A percentile compares a stretch with the other conserved stretches of the same genome.
phyloP scores from a whole-genome alignment of 2,113 vertebrate species.

The Nothoprocta pentlandii region DNA sequence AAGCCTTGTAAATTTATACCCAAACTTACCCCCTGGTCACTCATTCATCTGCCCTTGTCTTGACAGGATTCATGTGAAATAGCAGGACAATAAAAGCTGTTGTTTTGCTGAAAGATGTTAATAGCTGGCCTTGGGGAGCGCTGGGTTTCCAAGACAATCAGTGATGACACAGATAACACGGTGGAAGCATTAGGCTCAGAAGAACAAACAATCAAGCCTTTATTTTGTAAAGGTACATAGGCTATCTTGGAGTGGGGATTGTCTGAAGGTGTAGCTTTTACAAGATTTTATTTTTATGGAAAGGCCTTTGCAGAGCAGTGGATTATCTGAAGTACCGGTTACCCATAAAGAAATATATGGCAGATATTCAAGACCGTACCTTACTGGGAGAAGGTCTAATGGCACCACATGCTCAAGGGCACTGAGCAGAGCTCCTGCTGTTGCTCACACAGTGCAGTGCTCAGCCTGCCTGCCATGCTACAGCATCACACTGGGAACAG shows the following conservation, averaged over 20 bases:
- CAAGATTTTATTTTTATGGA: neutral
- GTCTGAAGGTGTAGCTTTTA: neutral
- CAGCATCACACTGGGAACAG: neutral
- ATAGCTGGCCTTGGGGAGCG: conserved; percentile 56
- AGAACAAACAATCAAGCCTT: conserved; percentile 4
- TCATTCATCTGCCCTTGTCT: conserved; percentile 34
- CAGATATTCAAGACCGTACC: neutral
- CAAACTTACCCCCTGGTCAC: conserved; percentile 64
- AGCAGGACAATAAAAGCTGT: conserved; percentile 57
- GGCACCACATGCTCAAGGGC: neutral
- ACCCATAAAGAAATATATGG: neutral
- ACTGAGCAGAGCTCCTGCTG: neutral
- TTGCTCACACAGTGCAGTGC: neutral
- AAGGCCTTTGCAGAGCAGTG: neutral
- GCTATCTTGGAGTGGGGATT: neutral
- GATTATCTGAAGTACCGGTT: neutral
- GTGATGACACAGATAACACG: conserved; percentile 4
- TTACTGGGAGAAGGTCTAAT: neutral
- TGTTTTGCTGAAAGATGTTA: conserved; percentile 70
- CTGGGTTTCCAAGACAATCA: conserved; percentile 56
- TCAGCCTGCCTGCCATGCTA: neutral
- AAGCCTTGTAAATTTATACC: conserved; percentile 57
- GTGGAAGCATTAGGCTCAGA: neutral
- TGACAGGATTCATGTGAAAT: conserved; percentile 62
- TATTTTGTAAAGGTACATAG: neutral